These are phyloP conservation scores for Catotricha subobsoleta DNA, from an alignment of 2,888 invertebrate genomes.

Conservation along the genomic window DNA sequence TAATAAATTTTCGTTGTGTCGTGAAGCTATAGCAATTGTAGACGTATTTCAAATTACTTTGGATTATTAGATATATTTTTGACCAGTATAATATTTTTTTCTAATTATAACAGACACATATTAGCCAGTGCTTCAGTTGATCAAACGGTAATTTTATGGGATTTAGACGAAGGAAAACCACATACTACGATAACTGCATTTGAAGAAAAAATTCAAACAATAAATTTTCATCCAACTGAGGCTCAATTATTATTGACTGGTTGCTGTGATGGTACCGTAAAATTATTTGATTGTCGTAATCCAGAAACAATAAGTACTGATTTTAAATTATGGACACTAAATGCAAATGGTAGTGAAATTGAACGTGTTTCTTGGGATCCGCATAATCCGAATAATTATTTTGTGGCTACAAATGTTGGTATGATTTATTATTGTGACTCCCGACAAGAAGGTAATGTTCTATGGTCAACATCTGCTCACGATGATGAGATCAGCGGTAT, in stretches of 20 bases:
- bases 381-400: constrained; percentile 57
- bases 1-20: constrained; percentile 4
- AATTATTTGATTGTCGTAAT: constrained; percentile 71
- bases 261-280: constrained; percentile 60
- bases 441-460: constrained; percentile 40
- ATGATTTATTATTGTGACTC: constrained; percentile 57
- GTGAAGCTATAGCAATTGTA: too few relatives aligned
- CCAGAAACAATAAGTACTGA: constrained; percentile 34
- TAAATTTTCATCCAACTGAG: constrained; percentile 71
- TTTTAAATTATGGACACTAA: constrained; percentile 44
- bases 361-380: constrained; percentile 77
- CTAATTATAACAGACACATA: constrained; percentile 45
- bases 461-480: constrained; percentile 64
- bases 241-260: constrained; percentile 68
- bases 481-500: constrained; percentile 71
- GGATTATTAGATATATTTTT: constrained; percentile 1
- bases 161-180: constrained; percentile 61
- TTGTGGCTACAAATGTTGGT: constrained; percentile 40
- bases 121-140: constrained; percentile 90
- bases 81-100: neutral
- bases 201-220: constrained; percentile 65
- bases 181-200: constrained; percentile 58
- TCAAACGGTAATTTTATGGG: constrained; percentile 75
- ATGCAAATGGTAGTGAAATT: constrained; percentile 54
- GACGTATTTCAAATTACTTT: too few relatives aligned